A percentile compares a stretch with the other conserved stretches of the same genome.
Evolutionary conservation across 1,140 invertebrate genomes (phyloP).

Genomic region (Pachyrhynchus sulphureomaculatus): DNA sequence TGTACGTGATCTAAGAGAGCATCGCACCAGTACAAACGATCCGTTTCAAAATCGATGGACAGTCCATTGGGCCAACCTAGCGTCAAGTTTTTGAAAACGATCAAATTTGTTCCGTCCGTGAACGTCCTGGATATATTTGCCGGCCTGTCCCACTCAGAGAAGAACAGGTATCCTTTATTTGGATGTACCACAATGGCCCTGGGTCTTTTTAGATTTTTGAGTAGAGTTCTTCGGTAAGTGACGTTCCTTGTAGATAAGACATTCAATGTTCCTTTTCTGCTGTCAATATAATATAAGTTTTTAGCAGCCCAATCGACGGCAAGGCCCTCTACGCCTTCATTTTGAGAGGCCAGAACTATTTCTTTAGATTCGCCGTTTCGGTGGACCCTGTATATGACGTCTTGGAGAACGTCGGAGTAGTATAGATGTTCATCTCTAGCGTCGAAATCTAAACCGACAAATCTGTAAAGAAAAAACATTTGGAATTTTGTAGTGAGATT

Average conservation of each 20-base stretch:
- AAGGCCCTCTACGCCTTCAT: conserved; percentile 95
- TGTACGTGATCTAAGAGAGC: conserved; percentile 94
- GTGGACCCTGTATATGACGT: conserved; percentile 91
- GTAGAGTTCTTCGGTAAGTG: conserved; percentile 77
- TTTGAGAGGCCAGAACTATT: conserved; percentile 92
- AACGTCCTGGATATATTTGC: conserved; percentile 92
- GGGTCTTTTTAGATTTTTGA: conserved; percentile 88
- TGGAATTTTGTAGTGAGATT: not conserved
- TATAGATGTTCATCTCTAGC: conserved; percentile 90
- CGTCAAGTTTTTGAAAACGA: conserved; percentile 89
- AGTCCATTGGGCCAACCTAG: conserved; percentile 96
- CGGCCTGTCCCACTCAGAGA: conserved; percentile 94
- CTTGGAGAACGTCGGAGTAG: conserved; percentile 95
- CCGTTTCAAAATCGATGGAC: conserved; percentile 84
- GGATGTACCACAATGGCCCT: conserved; percentile 96
- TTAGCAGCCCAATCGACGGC: conserved; percentile 97
- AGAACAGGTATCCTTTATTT: conserved; percentile 90
- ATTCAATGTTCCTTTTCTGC: conserved; percentile 91
- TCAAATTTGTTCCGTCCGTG: conserved; percentile 81
- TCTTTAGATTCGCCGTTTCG: conserved; percentile 85
- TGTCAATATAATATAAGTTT: conserved; percentile 98
- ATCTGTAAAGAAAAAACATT: conserved; percentile 56
- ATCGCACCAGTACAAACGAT: conserved; percentile 94
- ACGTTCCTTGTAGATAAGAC: conserved; percentile 87
- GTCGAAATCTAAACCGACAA: conserved; percentile 97